Evolutionary conservation across 2,113 vertebrate species (phyloP).

Genomic region (Lagenorhynchus albirostris): DNA sequence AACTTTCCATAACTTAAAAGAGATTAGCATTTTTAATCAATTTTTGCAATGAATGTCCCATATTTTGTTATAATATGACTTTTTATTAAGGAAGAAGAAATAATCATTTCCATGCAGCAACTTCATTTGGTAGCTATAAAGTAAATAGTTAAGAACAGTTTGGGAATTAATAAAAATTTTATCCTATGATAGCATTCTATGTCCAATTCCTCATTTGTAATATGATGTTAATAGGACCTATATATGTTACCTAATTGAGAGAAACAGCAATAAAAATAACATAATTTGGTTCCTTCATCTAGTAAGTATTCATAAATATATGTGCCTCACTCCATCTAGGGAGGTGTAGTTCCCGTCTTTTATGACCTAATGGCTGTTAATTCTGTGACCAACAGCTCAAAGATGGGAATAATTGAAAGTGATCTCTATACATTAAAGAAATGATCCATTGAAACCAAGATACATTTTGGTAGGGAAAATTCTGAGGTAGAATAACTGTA

Average conservation of each 20-base stretch:
- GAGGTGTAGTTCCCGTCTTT: neutral
- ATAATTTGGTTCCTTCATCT: neutral
- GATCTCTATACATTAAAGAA: conserved; percentile 40
- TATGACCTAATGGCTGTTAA: conserved; percentile 14
- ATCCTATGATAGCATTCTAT: neutral
- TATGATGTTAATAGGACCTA: neutral
- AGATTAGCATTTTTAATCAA: neutral
- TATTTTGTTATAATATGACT: neutral
- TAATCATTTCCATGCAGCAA: neutral
- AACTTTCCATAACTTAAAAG: neutral
- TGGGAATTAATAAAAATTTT: neutral
- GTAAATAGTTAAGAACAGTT: neutral
- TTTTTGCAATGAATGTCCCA: neutral
- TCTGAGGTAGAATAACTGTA: neutral
- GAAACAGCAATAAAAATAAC: conserved; percentile 39
- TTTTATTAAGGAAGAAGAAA: neutral
- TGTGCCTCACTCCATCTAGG: neutral
- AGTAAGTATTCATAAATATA: neutral
- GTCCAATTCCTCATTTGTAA: neutral
- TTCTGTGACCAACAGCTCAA: conserved; percentile 38
- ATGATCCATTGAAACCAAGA: conserved; percentile 22
- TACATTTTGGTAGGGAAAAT: conserved; percentile 11
- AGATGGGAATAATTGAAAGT: conserved; percentile 34
- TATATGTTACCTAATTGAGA: neutral
- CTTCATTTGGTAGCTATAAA: neutral